Base-by-base conservation (phyloP, 2,888 invertebrate genomes). In the Hydriomena furcata region DNA sequence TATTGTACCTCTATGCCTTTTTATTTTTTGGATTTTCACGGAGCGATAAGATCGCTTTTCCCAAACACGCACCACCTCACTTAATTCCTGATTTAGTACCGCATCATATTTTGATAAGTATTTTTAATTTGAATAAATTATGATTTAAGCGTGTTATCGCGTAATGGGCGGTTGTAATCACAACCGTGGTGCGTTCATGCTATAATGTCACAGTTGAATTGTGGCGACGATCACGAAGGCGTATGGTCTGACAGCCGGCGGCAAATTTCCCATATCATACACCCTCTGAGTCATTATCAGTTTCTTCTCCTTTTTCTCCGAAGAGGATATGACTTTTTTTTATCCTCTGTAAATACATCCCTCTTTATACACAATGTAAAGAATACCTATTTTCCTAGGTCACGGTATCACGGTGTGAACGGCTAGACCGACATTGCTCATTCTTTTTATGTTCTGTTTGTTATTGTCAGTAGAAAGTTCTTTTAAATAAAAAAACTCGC, bases 51-150 rank as follows among this genome's bases (percentile, higher is more conserved):
- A 88, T 86, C 79, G 79, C 76, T 84, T 57, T n/a, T 67, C 58
- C 55, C 55, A 53, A 59, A 64, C 89, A 90, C 89, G 89, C 89
- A 90, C 88, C 72, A 63, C 62, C 76, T 87, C 82, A 89, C 88
- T 90, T 90, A 85, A 85, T 83, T 84, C 74, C 71, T 88, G 85
- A 90, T 88, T 89, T 89, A 89, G 74, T 74, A 88, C 88, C 89
- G 88, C 87, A 90, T 90, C 90, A 87, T 83, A 88, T 82, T 87
- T 84, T 86, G 89, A 89, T 89, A 89, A 90, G 87, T 90, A 88
- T 89, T 90, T 90, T 90, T 90, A 90, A 90, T 89, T 89, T 90
- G 90, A 90, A 90, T 90, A 90, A 88, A 90, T 90, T 90, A 90
- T 88, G 82, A 87, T 88, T 87, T 84, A 84, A 84, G 82, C 75